phyloP scores from a whole-genome alignment of 2,113 vertebrate genomes.

The Nothoprocta pentlandii region DNA sequence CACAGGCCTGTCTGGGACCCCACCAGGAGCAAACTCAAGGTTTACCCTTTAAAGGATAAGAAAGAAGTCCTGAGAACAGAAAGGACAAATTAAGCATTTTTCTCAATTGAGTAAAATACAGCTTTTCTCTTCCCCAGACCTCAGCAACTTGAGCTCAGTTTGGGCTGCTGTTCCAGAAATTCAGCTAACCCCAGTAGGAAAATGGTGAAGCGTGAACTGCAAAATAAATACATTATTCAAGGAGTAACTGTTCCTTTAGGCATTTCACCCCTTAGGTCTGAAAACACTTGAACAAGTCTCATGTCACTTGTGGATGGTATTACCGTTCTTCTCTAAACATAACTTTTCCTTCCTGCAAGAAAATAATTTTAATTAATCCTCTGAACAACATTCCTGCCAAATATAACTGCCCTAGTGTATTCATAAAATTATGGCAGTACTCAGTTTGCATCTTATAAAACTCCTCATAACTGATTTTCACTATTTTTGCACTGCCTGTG shows the following conservation, averaged over 20 bases:
- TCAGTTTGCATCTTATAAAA: slow-evolving; percentile 33
- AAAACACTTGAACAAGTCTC: slow-evolving; percentile 40
- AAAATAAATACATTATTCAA: slow-evolving; percentile 63
- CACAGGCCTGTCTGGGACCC: neutral
- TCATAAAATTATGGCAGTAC: neutral
- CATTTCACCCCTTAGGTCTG: slow-evolving; percentile 27
- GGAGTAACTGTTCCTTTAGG: slow-evolving; percentile 3
- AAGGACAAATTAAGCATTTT: neutral
- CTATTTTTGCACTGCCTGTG: neutral
- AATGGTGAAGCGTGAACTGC: neutral
- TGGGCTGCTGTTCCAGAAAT: slow-evolving; percentile 33
- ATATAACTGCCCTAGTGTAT: neutral
- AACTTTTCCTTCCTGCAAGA: slow-evolving; percentile 36
- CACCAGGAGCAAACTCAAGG: neutral
- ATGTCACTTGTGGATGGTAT: slow-evolving; percentile 53
- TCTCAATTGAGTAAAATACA: neutral
- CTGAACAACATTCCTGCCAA: neutral
- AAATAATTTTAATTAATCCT: slow-evolving; percentile 53
- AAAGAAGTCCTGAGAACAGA: neutral
- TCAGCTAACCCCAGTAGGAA: neutral
- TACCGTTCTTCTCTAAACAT: slow-evolving; percentile 28
- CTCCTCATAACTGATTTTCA: slow-evolving; percentile 27
- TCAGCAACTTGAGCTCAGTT: slow-evolving; percentile 7
- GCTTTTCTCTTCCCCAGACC: neutral
- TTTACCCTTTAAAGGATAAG: neutral